Conservation (phyloP, 1,140 invertebrate genomes). For the Aricia agestis region DNA sequence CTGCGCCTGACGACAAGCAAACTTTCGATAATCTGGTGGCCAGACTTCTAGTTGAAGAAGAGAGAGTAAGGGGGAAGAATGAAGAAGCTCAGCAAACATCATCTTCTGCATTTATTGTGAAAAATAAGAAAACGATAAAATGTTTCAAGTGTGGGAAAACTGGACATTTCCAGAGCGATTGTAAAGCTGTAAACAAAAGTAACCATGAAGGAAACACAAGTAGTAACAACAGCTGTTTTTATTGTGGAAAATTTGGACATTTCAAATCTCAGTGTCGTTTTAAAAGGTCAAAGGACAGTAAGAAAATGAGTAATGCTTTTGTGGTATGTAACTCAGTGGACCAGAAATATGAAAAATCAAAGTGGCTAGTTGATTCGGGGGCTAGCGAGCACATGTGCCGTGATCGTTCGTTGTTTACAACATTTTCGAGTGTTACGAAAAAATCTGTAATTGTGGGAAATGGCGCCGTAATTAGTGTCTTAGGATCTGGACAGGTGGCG, state of each 20-base stretch:
- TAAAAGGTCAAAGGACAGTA: constrained; percentile 24
- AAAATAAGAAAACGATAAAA: constrained; percentile 27
- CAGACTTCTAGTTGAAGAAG: constrained; percentile 16
- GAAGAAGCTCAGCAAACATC: too few species aligned
- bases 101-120: constrained; percentile 28
- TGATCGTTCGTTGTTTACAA: constrained; percentile 29
- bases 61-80: constrained; percentile 10
- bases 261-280: constrained; percentile 35
- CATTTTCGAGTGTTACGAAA: constrained; percentile 17
- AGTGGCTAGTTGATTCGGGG: constrained; percentile 38
- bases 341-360: constrained; percentile 24
- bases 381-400: constrained; percentile 37
- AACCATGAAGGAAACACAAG: constrained; percentile 23
- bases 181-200: constrained; percentile 25
- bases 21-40: constrained; percentile 22
- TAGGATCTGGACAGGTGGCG: constrained; percentile 35
- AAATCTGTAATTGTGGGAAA: constrained; percentile 35
- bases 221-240: constrained; percentile 33
- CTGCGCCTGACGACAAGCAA: constrained; percentile 17
- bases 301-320: constrained; percentile 33
- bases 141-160: constrained; percentile 37
- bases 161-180: constrained; percentile 38
- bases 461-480: constrained; percentile 30
- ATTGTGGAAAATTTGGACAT: constrained; percentile 38
- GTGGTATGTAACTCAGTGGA: constrained; percentile 22